These are phyloP conservation scores for Channa striata DNA, from an alignment of 2,797 vertebrate genomes.

Conservation along the genomic window DNA sequence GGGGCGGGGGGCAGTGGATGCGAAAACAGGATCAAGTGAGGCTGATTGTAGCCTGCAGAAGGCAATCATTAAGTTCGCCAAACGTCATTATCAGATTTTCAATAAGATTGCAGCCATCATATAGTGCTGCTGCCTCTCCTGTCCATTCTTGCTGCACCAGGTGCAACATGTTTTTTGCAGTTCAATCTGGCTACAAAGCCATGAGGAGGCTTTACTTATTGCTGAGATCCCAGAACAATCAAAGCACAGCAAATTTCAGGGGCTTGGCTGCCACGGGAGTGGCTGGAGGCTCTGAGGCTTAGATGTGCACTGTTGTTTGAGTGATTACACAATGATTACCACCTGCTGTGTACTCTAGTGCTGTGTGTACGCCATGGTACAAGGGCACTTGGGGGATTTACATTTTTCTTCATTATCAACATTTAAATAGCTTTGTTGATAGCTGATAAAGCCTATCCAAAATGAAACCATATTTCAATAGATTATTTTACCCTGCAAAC, in stretches of 20 bases:
- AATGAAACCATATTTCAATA: conserved; percentile 76
- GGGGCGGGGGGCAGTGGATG: conserved; percentile 21
- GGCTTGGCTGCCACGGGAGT: conserved; percentile 57
- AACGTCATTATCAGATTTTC: conserved; percentile 79
- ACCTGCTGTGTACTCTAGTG: conserved; percentile 63
- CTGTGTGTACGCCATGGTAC: conserved; percentile 43
- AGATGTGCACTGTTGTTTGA: conserved; percentile 71
- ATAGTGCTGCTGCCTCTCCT: conserved; percentile 49
- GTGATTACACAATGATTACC: conserved; percentile 77
- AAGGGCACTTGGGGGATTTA: conserved; percentile 72
- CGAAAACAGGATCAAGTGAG: conserved; percentile 66
- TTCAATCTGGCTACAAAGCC: conserved; percentile 76
- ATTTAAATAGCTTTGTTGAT: conserved; percentile 78
- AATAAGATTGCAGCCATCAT: conserved; percentile 74
- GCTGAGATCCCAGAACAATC: conserved; percentile 76
- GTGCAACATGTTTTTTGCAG: conserved; percentile 75
- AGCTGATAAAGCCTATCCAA: conserved; percentile 77
- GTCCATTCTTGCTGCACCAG: conserved; percentile 58
- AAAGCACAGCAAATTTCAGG: conserved; percentile 64
- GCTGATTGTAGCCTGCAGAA: conserved; percentile 76
- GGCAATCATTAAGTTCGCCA: conserved; percentile 72
- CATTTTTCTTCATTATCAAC: conserved; percentile 76
- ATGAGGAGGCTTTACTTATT: conserved; percentile 76
- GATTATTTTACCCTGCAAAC: conserved; percentile 56
- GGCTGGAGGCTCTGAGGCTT: conserved; percentile 52